Evolutionary conservation across 1,140 invertebrate genomes (phyloP).

Genomic region (Heliconius hewitsoni): DNA sequence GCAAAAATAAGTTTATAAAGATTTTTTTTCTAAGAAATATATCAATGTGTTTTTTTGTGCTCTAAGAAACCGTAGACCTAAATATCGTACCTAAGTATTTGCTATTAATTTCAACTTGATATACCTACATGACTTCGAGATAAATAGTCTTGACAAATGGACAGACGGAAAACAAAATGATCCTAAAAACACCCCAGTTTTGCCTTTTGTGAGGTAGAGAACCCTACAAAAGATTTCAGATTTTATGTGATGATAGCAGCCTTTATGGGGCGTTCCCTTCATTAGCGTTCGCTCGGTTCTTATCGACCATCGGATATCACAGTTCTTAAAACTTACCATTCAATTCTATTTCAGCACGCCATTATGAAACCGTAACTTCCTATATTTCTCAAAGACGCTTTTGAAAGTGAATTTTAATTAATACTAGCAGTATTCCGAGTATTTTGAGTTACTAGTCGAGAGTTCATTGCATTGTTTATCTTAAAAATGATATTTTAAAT

Average conservation of each 20-base stretch:
- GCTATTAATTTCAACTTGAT: no score
- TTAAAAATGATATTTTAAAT: background rate
- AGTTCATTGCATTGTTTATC: background rate
- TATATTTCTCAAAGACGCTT: background rate
- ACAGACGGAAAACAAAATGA: no score
- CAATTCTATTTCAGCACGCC: background rate
- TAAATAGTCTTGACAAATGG: no score
- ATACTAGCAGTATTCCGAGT: background rate
- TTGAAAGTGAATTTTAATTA: background rate
- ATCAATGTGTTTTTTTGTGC: no score
- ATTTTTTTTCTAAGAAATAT: no score
- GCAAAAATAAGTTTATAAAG: no score
- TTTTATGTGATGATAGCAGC: background rate
- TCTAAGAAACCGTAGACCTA: no score
- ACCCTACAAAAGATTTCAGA: background rate
- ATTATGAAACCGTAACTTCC: background rate
- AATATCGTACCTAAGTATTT: no score
- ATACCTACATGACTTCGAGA: no score
- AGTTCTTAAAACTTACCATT: background rate
- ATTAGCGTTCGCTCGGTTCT: conserved; percentile 10
- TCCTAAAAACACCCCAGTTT: no score
- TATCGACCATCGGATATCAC: background rate
- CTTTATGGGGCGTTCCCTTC: background rate
- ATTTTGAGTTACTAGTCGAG: background rate
- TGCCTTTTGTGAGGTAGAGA: no score